Conservation (phyloP, 2,113 vertebrate species). For the Burhinus oedicnemus region DNA sequence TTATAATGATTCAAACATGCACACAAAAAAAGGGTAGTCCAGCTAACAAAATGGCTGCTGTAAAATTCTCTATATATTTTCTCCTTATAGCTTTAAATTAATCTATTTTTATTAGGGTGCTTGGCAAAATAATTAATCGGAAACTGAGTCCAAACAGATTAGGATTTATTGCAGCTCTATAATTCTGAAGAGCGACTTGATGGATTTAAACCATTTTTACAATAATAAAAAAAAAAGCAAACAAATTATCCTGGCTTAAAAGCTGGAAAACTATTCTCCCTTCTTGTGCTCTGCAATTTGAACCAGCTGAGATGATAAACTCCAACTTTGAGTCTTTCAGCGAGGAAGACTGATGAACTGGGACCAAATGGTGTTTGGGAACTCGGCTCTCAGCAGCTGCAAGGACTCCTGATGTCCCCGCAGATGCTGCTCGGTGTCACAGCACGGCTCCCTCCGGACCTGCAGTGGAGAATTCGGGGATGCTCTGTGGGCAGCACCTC, state of each 20-base stretch:
- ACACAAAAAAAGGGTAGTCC: background rate
- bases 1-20: background rate
- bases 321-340: background rate
- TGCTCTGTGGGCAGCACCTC: background rate
- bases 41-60: constrained; percentile 8
- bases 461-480: rapidly evolving
- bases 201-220: constrained; percentile 31
- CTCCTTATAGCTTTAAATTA: constrained; percentile 2
- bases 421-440: background rate
- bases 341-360: background rate
- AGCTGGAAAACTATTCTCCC: background rate
- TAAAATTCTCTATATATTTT: constrained; percentile 27
- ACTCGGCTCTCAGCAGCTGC: rapidly evolving
- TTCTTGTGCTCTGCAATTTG: background rate
- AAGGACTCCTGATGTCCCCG: rapidly evolving
- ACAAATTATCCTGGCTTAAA: constrained; percentile 28
- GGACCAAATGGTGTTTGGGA: rapidly evolving
- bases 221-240: background rate
- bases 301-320: background rate
- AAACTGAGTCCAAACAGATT: constrained; percentile 22
- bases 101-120: constrained; percentile 36
- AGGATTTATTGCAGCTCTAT: background rate
- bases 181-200: background rate
- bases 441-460: rapidly evolving
- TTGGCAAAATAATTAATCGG: constrained; percentile 22